phyloP scores from a whole-genome alignment of 2,888 invertebrate genomes.

The Zaprionus bogoriensis region DNA sequence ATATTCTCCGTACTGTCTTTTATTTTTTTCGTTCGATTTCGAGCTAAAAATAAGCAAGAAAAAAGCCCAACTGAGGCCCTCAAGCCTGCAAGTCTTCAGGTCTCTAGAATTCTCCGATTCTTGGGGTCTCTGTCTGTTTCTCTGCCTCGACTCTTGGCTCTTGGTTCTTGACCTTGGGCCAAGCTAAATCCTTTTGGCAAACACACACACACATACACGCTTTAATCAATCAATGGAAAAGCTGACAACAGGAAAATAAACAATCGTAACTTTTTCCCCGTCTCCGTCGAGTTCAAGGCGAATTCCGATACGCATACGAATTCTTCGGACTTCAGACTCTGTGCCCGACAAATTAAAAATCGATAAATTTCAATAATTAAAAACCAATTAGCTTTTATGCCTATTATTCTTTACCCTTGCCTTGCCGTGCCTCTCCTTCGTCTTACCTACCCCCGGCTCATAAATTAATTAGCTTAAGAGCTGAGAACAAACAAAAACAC shows the following conservation, averaged over 20 bases:
- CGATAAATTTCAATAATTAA: constrained; percentile 68
- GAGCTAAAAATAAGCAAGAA: constrained; percentile 30
- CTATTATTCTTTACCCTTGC: constrained; percentile 25
- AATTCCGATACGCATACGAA: background rate
- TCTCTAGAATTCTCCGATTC: constrained; percentile 4
- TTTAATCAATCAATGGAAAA: constrained; percentile 6
- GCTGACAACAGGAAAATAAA: background rate
- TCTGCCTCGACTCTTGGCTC: background rate
- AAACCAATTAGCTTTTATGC: constrained; percentile 55
- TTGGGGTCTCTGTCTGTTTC: background rate
- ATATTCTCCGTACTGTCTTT: constrained; percentile 25
- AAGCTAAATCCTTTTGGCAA: background rate
- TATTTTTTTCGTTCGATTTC: constrained; percentile 4
- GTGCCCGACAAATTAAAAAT: constrained; percentile 60
- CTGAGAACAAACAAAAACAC: constrained; percentile 26
- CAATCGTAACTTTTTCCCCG: background rate
- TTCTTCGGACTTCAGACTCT: background rate
- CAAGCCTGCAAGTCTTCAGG: constrained; percentile 12
- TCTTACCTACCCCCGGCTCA: constrained; percentile 1
- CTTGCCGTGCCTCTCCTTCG: background rate
- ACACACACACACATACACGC: background rate
- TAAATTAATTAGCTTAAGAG: constrained; percentile 47
- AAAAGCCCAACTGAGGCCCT: constrained; percentile 12
- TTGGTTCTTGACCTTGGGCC: constrained; percentile 14
- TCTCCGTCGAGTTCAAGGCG: constrained; percentile 42